Percentiles rank a stretch among this genome's conserved stretches.
These are phyloP conservation scores for Cephus spinipes DNA, from an alignment of 2,888 invertebrate genomes.

Conservation along the genomic window DNA sequence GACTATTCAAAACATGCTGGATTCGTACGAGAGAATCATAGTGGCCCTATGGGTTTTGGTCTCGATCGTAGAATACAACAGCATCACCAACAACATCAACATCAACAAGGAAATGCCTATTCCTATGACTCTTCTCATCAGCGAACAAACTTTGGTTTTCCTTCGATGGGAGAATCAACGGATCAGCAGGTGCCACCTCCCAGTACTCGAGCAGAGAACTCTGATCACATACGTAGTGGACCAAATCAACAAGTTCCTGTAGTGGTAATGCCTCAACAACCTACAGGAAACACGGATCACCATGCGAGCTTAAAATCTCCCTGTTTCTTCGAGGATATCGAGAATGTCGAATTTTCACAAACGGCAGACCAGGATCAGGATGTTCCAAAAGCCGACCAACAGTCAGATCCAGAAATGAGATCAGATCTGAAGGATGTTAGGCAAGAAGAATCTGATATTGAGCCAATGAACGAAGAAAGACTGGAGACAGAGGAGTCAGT, in stretches of 20 bases:
- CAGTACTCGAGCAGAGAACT: not conserved
- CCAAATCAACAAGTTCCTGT: slow-evolving; percentile 1
- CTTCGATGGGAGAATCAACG: not conserved
- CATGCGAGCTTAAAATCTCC: not conserved
- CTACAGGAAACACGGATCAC: not conserved
- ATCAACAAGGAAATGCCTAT: not conserved
- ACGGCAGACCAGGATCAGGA: not conserved
- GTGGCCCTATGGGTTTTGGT: not conserved
- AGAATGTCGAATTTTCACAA: not conserved
- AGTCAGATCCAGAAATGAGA: not conserved
- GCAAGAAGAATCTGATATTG: not conserved
- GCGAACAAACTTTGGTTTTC: not conserved
- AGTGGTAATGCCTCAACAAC: not conserved
- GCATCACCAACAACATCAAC: not conserved
- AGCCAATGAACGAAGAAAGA: not conserved
- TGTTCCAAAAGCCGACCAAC: not conserved
- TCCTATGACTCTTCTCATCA: not conserved
- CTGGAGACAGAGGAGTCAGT: not conserved
- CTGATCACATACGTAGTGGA: not conserved
- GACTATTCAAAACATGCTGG: not conserved
- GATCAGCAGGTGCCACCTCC: slow-evolving; percentile 6
- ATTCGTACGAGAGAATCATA: not conserved
- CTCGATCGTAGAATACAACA: slow-evolving; percentile 17
- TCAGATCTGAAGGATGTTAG: not conserved
- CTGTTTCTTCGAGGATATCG: not conserved